Percentiles rank a stretch among this genome's conserved stretches.
Evolutionary conservation across 2,888 invertebrate genomes (phyloP).

Genomic region (Tiliacea aurago): DNA sequence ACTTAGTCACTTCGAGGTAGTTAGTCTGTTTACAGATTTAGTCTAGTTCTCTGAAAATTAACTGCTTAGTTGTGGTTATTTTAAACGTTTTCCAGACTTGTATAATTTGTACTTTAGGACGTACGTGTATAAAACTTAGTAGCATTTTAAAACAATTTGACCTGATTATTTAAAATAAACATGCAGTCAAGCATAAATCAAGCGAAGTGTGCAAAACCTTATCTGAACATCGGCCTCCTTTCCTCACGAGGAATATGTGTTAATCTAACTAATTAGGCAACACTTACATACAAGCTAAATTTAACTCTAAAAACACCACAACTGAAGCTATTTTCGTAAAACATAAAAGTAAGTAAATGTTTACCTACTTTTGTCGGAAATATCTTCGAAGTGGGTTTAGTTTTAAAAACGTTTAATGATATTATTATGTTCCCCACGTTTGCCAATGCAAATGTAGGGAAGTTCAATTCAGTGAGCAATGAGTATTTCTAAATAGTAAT

Average conservation of each 20-base stretch:
- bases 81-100: neutral
- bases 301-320: slow-evolving; percentile 32
- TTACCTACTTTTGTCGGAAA: slow-evolving; percentile 37
- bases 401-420: slow-evolving; percentile 43
- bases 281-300: slow-evolving; percentile 43
- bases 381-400: slow-evolving; percentile 44
- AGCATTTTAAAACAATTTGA: slow-evolving; percentile 36
- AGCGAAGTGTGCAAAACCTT: slow-evolving; percentile 61
- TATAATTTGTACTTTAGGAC: neutral
- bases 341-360: slow-evolving; percentile 29
- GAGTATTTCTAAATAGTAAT: slow-evolving; percentile 1
- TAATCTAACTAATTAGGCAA: slow-evolving; percentile 60
- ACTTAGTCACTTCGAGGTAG: neutral
- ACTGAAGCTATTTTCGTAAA: slow-evolving; percentile 40
- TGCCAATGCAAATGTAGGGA: slow-evolving; percentile 33
- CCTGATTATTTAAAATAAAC: slow-evolving; percentile 54
- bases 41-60: neutral
- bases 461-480: slow-evolving; percentile 14
- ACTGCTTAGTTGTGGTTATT: neutral
- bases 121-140: slow-evolving; percentile 4
- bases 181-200: slow-evolving; percentile 59
- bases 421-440: too few species aligned
- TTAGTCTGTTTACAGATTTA: neutral
- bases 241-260: slow-evolving; percentile 55
- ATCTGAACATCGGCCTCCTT: slow-evolving; percentile 62